Evolutionary conservation across 1,140 invertebrate species (phyloP).

Genomic region (Solen grandis): DNA sequence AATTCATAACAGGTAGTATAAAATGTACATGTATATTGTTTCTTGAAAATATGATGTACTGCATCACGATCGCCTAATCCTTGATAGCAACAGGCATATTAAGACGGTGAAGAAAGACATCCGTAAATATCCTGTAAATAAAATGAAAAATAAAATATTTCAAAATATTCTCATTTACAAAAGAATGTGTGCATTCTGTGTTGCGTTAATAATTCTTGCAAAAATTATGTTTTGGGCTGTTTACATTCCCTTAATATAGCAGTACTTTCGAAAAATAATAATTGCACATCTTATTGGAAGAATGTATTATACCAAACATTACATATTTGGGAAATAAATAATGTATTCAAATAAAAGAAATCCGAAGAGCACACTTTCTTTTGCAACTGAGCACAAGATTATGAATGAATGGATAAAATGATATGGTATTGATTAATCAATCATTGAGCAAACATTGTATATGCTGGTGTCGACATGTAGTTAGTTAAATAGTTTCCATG

Average conservation of each 20-base stretch:
- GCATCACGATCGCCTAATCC: no score
- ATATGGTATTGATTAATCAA: no score
- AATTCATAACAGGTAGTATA: no score
- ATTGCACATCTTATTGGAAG: not conserved
- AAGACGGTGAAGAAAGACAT: constrained; percentile 2
- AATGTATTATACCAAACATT: not conserved
- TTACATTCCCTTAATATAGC: not conserved
- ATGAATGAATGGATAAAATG: no score
- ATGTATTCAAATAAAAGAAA: no score
- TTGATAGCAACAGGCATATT: constrained; percentile 21
- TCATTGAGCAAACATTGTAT: no score
- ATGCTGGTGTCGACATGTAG: no score
- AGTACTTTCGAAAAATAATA: not conserved
- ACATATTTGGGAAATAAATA: not conserved
- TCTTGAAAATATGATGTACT: no score
- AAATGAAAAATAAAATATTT: not conserved
- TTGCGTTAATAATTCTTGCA: not conserved
- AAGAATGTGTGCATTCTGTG: not conserved
- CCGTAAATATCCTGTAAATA: constrained; percentile 13
- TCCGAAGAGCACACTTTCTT: no score
- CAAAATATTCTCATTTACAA: not conserved
- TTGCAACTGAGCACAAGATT: no score
- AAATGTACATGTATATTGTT: no score
- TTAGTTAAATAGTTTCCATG: no score
- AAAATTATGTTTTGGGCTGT: not conserved